phyloP scores from a whole-genome alignment of 2,113 vertebrate species.

The Dicerorhinus sumatrensis region DNA sequence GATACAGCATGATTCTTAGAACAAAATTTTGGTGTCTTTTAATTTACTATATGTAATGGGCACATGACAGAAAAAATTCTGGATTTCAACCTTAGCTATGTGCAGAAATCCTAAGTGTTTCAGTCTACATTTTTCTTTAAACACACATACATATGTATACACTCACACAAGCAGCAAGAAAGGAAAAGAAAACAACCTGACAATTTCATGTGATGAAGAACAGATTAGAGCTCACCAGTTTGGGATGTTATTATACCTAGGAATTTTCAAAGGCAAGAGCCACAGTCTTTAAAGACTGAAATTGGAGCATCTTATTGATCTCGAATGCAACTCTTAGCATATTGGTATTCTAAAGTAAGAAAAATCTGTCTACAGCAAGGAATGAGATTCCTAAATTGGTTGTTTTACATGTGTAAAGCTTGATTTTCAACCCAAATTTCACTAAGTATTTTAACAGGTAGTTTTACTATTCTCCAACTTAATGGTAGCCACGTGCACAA shows the following conservation, averaged over 20 bases:
- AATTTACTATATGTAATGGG: background rate
- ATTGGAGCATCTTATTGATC: slow-evolving; percentile 44
- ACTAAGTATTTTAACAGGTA: slow-evolving; percentile 1
- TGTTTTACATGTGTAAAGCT: slow-evolving; percentile 23
- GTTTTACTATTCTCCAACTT: slow-evolving; percentile 45
- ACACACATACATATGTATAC: background rate
- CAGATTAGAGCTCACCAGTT: slow-evolving; percentile 24
- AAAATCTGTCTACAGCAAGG: slow-evolving; percentile 30
- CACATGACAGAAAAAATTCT: background rate
- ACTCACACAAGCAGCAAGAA: background rate
- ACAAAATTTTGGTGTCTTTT: slow-evolving; percentile 33
- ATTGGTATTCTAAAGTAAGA: slow-evolving; percentile 64
- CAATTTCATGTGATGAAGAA: slow-evolving; percentile 24
- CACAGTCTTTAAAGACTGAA: background rate
- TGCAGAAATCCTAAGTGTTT: slow-evolving; percentile 26
- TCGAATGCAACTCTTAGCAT: background rate
- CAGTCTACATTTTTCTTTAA: background rate
- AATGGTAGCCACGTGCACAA: slow-evolving; percentile 40
- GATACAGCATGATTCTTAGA: background rate
- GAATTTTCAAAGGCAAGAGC: slow-evolving; percentile 61
- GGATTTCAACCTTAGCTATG: background rate
- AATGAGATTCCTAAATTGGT: background rate
- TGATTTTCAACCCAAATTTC: slow-evolving; percentile 59
- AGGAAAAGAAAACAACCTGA: slow-evolving; percentile 21
- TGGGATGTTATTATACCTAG: background rate